These are phyloP conservation scores for Apis mellifera DNA, from an alignment of 1,140 invertebrate genomes.

Conservation along the genomic window DNA sequence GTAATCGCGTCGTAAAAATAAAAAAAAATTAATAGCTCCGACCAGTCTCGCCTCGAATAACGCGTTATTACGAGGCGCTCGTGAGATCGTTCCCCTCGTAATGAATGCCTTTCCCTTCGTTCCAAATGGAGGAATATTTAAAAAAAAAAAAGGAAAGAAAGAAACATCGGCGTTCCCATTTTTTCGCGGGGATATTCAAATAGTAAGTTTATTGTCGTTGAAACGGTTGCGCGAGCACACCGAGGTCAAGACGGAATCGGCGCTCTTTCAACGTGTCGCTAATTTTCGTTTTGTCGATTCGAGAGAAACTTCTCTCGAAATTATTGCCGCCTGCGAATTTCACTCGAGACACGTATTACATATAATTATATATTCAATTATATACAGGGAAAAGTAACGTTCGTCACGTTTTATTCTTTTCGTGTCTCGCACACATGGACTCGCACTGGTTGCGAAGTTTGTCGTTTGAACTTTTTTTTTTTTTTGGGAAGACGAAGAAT, in stretches of 20 bases:
- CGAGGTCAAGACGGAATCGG: neutral
- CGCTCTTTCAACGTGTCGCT: neutral
- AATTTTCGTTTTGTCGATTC: constrained; percentile 15
- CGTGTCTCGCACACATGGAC: neutral
- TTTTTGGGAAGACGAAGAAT: neutral
- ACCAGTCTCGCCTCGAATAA: constrained; percentile 49
- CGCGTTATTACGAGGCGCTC: constrained; percentile 23
- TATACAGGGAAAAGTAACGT: neutral
- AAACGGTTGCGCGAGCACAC: neutral
- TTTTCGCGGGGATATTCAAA: constrained; percentile 11
- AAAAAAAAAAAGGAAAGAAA: neutral
- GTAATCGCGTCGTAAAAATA: constrained; percentile 55
- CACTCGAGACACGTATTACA: neutral
- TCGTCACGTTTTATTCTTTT: neutral
- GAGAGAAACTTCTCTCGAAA: neutral
- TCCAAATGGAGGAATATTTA: constrained; percentile 17
- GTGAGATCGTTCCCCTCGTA: constrained; percentile 45
- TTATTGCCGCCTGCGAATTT: neutral
- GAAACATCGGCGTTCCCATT: neutral
- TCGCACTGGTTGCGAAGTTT: neutral
- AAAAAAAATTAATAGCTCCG: constrained; percentile 48
- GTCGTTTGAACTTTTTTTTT: accelerated
- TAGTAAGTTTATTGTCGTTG: constrained; percentile 4
- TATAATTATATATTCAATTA: constrained; percentile 1
- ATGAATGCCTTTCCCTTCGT: constrained; percentile 21